Evolutionary conservation across 2,113 vertebrate species (phyloP).

Genomic region (Columba janthina): DNA sequence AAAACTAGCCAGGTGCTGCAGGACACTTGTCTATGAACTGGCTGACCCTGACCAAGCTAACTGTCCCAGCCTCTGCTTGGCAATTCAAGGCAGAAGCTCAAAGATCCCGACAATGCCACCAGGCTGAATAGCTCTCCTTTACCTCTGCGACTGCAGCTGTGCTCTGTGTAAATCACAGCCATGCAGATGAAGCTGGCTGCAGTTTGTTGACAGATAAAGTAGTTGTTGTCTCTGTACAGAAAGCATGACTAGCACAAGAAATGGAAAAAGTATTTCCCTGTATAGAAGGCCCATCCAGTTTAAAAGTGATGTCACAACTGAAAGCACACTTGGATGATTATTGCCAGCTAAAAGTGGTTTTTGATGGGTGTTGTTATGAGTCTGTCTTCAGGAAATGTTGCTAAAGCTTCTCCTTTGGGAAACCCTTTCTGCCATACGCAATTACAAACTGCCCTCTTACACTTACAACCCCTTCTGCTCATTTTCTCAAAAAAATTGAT

Average conservation of each 20-base stretch:
- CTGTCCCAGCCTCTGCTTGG: background rate
- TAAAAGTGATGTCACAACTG: background rate
- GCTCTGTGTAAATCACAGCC: background rate
- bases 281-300: background rate
- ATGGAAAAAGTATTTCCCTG: background rate
- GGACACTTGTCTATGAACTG: background rate
- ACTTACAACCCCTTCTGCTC: background rate
- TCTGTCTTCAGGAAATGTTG: background rate
- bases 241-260: background rate
- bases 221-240: background rate
- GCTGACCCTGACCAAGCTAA: background rate
- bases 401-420: background rate
- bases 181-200: background rate
- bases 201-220: background rate
- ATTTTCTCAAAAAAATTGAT: background rate
- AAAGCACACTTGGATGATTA: background rate
- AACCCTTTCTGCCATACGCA: fast-evolving
- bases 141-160: background rate
- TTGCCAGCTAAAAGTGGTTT: background rate
- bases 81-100: background rate
- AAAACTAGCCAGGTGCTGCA: background rate
- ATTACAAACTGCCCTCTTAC: background rate
- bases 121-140: background rate
- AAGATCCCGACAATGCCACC: background rate
- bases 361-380: background rate